Percentiles rank a stretch among this genome's conserved stretches.
Conservation (phyloP, 2,113 vertebrate species). For the Chelonoidis abingdonii region DNA sequence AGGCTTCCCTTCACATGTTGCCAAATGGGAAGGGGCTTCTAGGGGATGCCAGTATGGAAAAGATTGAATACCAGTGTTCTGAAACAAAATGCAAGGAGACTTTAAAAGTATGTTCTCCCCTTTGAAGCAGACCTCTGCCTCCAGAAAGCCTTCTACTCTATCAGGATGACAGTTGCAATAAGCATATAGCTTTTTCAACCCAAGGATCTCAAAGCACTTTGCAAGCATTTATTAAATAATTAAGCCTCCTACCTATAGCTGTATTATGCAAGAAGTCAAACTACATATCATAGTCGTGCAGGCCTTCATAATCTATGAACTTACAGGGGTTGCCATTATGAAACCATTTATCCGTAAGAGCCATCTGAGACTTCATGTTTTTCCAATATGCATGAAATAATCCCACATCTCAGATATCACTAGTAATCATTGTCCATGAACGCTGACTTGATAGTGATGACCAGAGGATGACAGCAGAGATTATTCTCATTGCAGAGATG, state of each 20-base stretch:
- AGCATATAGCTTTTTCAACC: background rate
- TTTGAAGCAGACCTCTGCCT: background rate
- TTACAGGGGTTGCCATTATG: background rate
- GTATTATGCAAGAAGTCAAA: background rate
- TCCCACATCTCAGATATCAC: background rate
- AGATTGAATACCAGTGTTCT: background rate
- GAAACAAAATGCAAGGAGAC: background rate
- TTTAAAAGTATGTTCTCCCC: background rate
- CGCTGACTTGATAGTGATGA: background rate
- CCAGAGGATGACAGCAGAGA: fast-evolving
- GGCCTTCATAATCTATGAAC: background rate
- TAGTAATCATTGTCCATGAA: background rate
- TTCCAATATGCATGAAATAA: background rate
- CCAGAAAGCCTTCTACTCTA: background rate
- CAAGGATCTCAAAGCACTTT: background rate
- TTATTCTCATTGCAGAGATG: background rate
- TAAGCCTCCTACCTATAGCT: background rate
- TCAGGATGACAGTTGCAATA: background rate
- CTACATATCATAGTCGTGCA: background rate
- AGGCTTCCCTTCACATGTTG: background rate
- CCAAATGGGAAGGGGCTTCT: background rate
- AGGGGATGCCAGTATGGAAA: background rate
- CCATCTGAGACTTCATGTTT: background rate
- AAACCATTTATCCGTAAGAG: background rate
- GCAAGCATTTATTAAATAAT: background rate